Evolutionary conservation across 1,140 invertebrate genomes (phyloP), one percentile per base, ranked within the genome.

Genomic region (Potamilus streckersoni): DNA sequence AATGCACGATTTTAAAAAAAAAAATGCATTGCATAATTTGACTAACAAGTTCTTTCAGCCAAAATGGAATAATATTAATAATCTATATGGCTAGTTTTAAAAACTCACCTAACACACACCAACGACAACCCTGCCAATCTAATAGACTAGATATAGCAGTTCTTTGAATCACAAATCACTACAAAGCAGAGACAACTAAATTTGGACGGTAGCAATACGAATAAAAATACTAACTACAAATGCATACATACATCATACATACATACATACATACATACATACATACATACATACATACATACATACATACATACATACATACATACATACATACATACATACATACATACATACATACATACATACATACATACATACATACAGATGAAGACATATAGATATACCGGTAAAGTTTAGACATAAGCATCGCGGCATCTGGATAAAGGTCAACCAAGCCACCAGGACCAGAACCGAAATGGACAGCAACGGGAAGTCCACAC

Each of bases 201-300:
- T 92, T 91, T 85, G 94, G 94, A 71, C 92, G 92, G 84, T 94
- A 19, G 93, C 91, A 27, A 90, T 91, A 15, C 92, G 89, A 85
- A 93, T 92, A 38, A 93, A 19, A 62, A 17, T 62, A 4, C 31
- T 13, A 68, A 38, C 8, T 31, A 8, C 19, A 57, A 13, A 19
- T 17, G 19, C 13, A 12, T 70, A 55, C 58, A 0, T 23, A 59
- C 58, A 14, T 55, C 0, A 23, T 23, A 23, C 23, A 23, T 23
- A 23, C 23, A 2, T 23, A 23, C 23, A 23, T 23, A 23, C n/a
- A 23, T 23, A 23, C 23, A 23, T 23, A 23, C 23, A 23, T 23
- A 23, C 23, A 23, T 23, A 23, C 23, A 23, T 23, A 23, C 23
- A 23, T 23, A 23, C 23, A 23, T 23, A 23, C 23, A 23, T 23